These are phyloP conservation scores for Habroteleia sp. DNA, from an alignment of 2,888 invertebrate genomes.

Conservation along the genomic window DNA sequence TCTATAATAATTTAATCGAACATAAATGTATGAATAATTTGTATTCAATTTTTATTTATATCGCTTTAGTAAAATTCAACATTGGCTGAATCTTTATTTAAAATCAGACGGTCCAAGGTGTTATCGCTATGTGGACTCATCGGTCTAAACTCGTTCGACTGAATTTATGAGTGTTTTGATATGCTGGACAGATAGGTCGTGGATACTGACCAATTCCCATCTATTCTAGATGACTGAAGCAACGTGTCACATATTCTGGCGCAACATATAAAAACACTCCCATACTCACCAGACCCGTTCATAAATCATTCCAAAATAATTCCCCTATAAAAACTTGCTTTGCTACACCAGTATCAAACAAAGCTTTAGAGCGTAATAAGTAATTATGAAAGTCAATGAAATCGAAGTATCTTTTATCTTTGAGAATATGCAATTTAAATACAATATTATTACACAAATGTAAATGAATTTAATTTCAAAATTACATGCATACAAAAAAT, in stretches of 20 bases:
- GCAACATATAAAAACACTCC: conserved; percentile 40
- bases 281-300: conserved; percentile 33
- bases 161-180: conserved; percentile 58
- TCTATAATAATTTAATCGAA: no score
- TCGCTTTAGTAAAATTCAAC: conserved; percentile 4
- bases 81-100: conserved; percentile 11
- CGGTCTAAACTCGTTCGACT: conserved; percentile 16
- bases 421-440: no score
- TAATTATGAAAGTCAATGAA: no score
- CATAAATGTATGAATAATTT: no score
- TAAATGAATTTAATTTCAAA: no score
- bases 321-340: neutral
- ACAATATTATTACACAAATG: no score
- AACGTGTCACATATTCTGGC: conserved; percentile 32
- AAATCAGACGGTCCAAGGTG: conserved; percentile 7
- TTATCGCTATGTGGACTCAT: conserved; percentile 34
- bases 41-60: no score
- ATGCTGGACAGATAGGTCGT: conserved; percentile 51
- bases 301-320: conserved; percentile 33
- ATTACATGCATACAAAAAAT: neutral
- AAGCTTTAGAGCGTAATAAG: no score
- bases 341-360: neutral
- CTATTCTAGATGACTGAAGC: conserved; percentile 45
- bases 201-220: conserved; percentile 53
- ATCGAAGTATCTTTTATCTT: no score